phyloP scores from a whole-genome alignment of 2,888 invertebrate genomes.

The Oxystoma pomonae region DNA sequence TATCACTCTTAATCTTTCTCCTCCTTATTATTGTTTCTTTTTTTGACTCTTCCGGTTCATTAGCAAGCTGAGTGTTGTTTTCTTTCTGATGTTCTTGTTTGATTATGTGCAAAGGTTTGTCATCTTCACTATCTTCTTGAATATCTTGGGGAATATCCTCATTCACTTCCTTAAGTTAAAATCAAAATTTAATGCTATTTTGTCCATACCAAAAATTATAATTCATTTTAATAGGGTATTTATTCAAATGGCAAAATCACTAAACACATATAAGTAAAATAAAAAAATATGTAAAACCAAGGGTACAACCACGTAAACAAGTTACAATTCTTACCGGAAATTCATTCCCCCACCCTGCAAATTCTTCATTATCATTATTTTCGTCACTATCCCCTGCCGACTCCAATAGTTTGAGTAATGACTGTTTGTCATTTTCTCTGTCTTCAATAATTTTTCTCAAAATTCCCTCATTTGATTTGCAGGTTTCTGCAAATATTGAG shows the following conservation, averaged over 20 bases:
- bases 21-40: slow-evolving; percentile 11
- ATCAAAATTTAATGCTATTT: no score
- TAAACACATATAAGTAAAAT: no score
- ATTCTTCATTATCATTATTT: slow-evolving; percentile 3
- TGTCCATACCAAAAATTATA: no score
- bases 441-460: slow-evolving; percentile 19
- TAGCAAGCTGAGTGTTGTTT: background rate
- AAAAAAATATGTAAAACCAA: no score
- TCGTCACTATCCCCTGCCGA: slow-evolving; percentile 10
- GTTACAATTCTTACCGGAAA: background rate
- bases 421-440: slow-evolving; percentile 16
- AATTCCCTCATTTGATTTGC: slow-evolving; percentile 22
- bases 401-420: slow-evolving; percentile 13
- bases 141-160: no score
- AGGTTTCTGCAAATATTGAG: slow-evolving; percentile 24
- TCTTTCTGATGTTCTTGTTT: background rate
- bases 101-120: background rate
- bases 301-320: no score
- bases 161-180: no score
- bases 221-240: no score
- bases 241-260: no score
- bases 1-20: slow-evolving; percentile 6
- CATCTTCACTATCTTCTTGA: background rate
- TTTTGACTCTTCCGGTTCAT: no score
- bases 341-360: background rate